Evolutionary conservation across 2,888 invertebrate genomes (phyloP), one percentile per base, ranked within the genome.

Genomic region (Colletes collaris): DNA sequence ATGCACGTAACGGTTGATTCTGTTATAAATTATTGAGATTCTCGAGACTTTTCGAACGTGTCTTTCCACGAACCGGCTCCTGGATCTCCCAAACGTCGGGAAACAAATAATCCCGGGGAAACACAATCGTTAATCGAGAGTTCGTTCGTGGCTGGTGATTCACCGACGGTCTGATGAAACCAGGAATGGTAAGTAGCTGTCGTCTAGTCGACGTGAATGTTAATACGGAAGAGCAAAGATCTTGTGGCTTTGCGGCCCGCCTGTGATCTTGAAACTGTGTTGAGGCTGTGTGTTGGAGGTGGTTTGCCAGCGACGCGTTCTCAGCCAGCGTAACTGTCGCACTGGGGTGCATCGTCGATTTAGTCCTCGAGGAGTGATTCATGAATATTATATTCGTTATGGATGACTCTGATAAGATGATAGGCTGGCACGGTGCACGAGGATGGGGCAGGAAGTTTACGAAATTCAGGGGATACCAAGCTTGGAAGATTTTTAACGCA

Each of bases 91-190:
- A 27, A 27, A 27, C 27, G 27, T 0, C 27, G 27, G 27, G 27
- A 27, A 16, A 16, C 16, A 16, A 16, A 16, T 16, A 16, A 16
- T 16, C 16, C 16, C 16, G 16, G 27, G 27, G 27, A 27, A 27
- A 27, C 27, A 27, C 27, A 27, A 27, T 27, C 27, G 27, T 27
- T 27, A 1, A 27, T 58, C 8, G 70, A 58, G 49, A 63, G 64
- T 77, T 79, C 63, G 77, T 79, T 77, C 71, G 60, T 40, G 66
- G 16, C 52, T 63, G 37, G 66, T 62, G 76, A 68, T 76, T 76
- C 65, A 44, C 3, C 13, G 10, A 37, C 13, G 53, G 50, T 53
- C 40, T 55, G 76, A 60, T 53, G 75, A 68, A 66, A 58, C 58
- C 67, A 13, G 60, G 44, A 65, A 65, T 60, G 69, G 64, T 55